Evolutionary conservation across 2,888 invertebrate species (phyloP).

Genomic region (Lithophane leautieri): DNA sequence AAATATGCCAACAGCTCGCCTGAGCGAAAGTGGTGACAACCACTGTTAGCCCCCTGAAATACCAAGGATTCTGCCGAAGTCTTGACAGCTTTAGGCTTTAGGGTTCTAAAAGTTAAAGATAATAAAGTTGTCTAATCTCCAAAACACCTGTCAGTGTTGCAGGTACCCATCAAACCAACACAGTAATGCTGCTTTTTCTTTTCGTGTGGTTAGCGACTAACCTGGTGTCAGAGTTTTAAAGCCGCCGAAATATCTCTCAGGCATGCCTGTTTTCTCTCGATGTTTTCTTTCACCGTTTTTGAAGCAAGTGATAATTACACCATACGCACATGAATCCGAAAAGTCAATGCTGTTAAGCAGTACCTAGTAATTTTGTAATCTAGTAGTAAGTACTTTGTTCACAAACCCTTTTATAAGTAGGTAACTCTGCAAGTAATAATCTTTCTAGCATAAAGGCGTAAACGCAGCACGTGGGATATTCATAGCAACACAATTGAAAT

Average conservation of each 20-base stretch:
- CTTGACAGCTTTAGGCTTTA: no score
- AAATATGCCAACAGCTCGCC: background rate
- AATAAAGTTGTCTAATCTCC: background rate
- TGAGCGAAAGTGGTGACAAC: no score
- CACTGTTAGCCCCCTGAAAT: background rate
- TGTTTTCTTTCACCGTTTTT: no score
- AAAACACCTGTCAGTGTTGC: background rate
- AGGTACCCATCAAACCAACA: background rate
- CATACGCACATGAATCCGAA: no score
- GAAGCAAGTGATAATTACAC: no score
- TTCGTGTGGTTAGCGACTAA: no score
- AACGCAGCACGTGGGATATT: slow-evolving; percentile 41
- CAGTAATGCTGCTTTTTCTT: background rate
- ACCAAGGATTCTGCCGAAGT: background rate
- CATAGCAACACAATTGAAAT: slow-evolving; percentile 72
- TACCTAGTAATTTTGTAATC: background rate
- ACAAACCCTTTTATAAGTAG: background rate
- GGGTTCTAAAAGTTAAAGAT: background rate
- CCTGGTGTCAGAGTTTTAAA: no score
- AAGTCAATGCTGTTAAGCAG: background rate
- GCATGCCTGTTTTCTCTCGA: no score
- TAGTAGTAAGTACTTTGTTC: background rate
- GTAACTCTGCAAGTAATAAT: background rate
- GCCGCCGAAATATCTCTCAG: no score
- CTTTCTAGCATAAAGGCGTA: slow-evolving; percentile 2